Percentiles rank a stretch among this genome's conserved stretches.
Evolutionary conservation across 2,797 vertebrate genomes (phyloP).

Genomic region (Micromesistius poutassou): DNA sequence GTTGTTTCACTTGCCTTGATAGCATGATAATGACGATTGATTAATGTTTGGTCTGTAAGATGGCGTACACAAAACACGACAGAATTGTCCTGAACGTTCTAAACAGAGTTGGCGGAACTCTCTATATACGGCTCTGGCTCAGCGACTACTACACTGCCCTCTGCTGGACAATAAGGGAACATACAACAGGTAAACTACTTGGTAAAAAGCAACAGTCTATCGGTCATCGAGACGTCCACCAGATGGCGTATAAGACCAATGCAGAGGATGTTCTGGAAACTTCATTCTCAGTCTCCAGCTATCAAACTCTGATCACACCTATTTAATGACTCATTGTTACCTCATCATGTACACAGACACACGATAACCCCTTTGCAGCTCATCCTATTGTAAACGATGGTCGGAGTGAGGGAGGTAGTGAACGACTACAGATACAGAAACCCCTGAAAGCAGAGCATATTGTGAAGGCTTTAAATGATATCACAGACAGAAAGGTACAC

Average conservation of each 20-base stretch:
- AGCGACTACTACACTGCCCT: no score
- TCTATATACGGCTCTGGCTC: no score
- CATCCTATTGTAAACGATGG: neutral
- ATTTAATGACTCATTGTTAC: neutral
- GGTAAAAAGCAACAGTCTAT: neutral
- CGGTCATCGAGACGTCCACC: conserved; percentile 22
- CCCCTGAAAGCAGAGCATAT: neutral
- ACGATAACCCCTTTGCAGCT: neutral
- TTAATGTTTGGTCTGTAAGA: no score
- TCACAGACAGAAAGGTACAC: conserved; percentile 3
- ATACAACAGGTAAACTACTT: neutral
- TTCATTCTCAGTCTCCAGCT: neutral
- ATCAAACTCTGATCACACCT: neutral
- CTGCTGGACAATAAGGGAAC: no score
- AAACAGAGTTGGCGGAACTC: no score
- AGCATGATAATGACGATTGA: no score
- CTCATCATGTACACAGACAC: neutral
- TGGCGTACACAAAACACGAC: no score
- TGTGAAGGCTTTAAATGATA: neutral
- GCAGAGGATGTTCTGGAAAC: neutral
- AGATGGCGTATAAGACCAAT: conserved; percentile 30
- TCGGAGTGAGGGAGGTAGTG: neutral
- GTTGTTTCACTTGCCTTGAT: no score
- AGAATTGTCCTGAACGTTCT: no score
- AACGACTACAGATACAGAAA: neutral